Percentiles rank a stretch among this genome's conserved stretches.
These are phyloP conservation scores for Rhinichthys klamathensis DNA, from an alignment of 2,113 vertebrate species.

Conservation along the genomic window DNA sequence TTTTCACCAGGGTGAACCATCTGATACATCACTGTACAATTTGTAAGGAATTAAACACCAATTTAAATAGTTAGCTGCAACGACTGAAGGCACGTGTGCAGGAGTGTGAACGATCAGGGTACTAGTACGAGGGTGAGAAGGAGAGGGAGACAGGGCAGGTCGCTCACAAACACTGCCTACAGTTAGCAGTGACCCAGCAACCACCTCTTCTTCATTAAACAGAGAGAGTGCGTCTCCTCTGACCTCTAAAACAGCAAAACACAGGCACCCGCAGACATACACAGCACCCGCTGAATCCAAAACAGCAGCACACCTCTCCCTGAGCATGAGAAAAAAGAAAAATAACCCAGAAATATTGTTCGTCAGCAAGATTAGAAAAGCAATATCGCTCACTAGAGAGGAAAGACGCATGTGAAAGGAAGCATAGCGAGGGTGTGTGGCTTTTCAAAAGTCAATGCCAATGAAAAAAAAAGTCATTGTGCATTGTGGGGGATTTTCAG, in stretches of 20 bases:
- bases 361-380: conserved; percentile 79
- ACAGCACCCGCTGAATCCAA: conserved; percentile 40
- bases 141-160: conserved; percentile 1
- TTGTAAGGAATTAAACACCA: background rate
- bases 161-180: conserved; percentile 13
- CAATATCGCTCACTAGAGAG: conserved; percentile 70
- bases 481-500: conserved; percentile 41
- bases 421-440: conserved; percentile 21
- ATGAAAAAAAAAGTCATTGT: background rate
- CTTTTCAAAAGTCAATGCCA: conserved; percentile 16
- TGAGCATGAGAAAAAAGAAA: conserved; percentile 73
- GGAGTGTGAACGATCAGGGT: background rate
- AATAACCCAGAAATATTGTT: conserved; percentile 75
- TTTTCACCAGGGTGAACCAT: too few species aligned
- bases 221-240: conserved; percentile 54
- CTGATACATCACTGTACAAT: background rate
- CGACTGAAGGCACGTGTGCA: background rate
- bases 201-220: conserved; percentile 36
- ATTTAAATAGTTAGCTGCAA: background rate
- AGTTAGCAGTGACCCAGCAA: conserved; percentile 37
- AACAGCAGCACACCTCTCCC: conserved; percentile 42
- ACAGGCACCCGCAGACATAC: conserved; percentile 32
- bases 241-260: conserved; percentile 38
- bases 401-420: background rate
- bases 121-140: background rate